Conservation (phyloP, 2,888 invertebrate species). For the Siphlonurus alternatus region DNA sequence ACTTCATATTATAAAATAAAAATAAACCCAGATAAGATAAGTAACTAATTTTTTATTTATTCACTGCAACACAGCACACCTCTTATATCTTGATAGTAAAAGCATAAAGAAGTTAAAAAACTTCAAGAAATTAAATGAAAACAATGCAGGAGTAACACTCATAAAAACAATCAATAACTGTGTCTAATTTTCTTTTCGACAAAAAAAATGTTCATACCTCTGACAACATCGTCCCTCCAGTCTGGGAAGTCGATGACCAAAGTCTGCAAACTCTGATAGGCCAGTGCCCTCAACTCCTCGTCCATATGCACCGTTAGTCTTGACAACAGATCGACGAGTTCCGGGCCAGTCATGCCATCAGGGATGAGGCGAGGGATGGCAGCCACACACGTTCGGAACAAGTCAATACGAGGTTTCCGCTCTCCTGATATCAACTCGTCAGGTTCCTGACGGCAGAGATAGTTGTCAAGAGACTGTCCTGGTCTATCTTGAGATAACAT, state of each 20-base stretch:
- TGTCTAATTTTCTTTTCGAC: too few relatives aligned
- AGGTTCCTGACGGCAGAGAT: conserved; percentile 38
- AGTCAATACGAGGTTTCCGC: conserved; percentile 90
- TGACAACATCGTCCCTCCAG: conserved; percentile 91
- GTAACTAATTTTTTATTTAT: too few relatives aligned
- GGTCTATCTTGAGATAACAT: too few relatives aligned
- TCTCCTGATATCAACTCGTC: conserved; percentile 88
- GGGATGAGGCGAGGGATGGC: conserved; percentile 95
- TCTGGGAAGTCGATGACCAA: conserved; percentile 91
- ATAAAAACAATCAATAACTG: too few relatives aligned
- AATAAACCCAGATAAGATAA: too few relatives aligned
- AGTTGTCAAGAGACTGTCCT: too few relatives aligned
- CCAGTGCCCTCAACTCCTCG: conserved; percentile 84
- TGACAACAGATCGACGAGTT: conserved; percentile 85
- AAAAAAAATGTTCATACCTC: conserved; percentile 29
- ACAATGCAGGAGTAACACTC: too few relatives aligned
- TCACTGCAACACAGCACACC: too few relatives aligned
- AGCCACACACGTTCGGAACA: conserved; percentile 96
- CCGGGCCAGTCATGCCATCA: conserved; percentile 89
- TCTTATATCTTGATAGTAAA: too few relatives aligned
- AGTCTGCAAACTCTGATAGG: conserved; percentile 90
- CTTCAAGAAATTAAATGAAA: too few relatives aligned
- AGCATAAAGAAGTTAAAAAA: too few relatives aligned
- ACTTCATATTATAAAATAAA: too few relatives aligned
- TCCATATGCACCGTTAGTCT: conserved; percentile 96